Evolutionary conservation across 2,113 vertebrate genomes (phyloP).

Genomic region (Oncorhynchus mykiss): DNA sequence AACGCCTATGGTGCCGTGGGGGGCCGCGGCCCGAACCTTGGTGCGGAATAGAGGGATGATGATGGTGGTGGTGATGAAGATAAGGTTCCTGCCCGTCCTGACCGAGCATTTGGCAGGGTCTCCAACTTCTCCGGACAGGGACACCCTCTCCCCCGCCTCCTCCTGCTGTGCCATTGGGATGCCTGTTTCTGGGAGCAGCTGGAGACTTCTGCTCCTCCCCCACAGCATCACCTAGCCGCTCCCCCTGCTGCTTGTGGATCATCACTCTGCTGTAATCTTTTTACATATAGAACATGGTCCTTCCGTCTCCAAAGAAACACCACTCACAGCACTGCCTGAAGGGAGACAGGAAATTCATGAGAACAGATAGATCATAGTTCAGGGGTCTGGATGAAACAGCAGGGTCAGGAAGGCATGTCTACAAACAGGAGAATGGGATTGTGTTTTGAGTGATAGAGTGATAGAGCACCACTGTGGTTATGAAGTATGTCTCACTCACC

Average conservation of each 20-base stretch:
- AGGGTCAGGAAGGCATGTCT: not conserved
- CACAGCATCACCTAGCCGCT: constrained; percentile 31
- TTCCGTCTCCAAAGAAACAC: constrained; percentile 35
- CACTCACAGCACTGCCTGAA: constrained; percentile 19
- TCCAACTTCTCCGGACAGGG: constrained; percentile 66
- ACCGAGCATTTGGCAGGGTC: constrained; percentile 72
- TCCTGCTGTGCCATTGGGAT: constrained; percentile 47
- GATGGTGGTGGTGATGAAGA: constrained; percentile 57
- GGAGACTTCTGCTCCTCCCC: constrained; percentile 42
- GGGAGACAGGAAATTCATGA: constrained; percentile 4
- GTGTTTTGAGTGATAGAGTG: not conserved
- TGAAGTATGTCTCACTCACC: not conserved
- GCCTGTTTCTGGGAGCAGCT: constrained; percentile 39
- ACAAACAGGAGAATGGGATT: not conserved
- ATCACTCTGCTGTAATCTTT: constrained; percentile 47
- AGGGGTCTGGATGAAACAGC: not conserved
- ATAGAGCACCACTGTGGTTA: not conserved
- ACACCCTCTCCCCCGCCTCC: not conserved
- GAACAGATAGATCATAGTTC: not conserved
- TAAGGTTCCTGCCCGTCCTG: constrained; percentile 62
- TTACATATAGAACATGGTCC: constrained; percentile 48
- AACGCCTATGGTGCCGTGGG: constrained; percentile 57
- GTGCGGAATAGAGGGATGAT: constrained; percentile 45
- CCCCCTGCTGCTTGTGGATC: constrained; percentile 66
- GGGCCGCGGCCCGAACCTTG: constrained; percentile 42